These are phyloP conservation scores for Maniola jurtina DNA, from an alignment of 1,140 invertebrate species.

Conservation along the genomic window DNA sequence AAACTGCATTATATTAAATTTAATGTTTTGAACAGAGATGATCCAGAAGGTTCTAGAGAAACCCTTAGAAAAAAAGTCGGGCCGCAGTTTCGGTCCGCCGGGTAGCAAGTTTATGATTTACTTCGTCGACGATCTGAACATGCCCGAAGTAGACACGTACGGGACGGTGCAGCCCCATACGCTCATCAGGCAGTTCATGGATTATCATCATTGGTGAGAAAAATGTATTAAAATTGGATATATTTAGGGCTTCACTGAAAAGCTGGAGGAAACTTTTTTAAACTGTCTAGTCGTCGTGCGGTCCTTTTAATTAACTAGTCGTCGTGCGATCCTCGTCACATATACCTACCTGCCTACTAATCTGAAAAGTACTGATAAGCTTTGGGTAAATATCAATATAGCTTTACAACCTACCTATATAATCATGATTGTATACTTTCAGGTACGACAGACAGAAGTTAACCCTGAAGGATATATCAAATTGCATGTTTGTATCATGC, in stretches of 20 bases:
- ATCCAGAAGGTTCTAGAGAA: slow-evolving; percentile 95
- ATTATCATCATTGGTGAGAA: slow-evolving; percentile 93
- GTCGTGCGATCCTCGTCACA: too few relatives aligned
- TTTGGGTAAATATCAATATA: background rate
- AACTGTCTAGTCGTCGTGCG: too few relatives aligned
- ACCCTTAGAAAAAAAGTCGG: slow-evolving; percentile 96
- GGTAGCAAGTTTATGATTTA: slow-evolving; percentile 95
- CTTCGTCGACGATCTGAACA: slow-evolving; percentile 98
- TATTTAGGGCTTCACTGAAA: too few relatives aligned
- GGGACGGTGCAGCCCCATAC: slow-evolving; percentile 98
- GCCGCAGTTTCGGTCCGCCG: slow-evolving; percentile 94
- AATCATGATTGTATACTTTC: slow-evolving; percentile 16
- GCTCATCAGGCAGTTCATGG: slow-evolving; percentile 94
- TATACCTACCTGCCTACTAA: too few relatives aligned
- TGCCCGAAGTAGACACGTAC: slow-evolving; percentile 97
- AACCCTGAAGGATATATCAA: slow-evolving; percentile 94
- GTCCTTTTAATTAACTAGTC: too few relatives aligned
- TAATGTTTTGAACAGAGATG: slow-evolving; percentile 78
- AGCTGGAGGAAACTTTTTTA: too few relatives aligned
- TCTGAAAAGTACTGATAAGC: too few relatives aligned
- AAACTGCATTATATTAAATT: background rate
- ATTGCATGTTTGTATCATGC: slow-evolving; percentile 95
- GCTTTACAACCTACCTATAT: background rate
- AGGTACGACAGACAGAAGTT: slow-evolving; percentile 93
- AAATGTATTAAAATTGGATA: too few relatives aligned